Conservation (phyloP, 2,888 invertebrate species). For the Melinaea marsaeus region DNA sequence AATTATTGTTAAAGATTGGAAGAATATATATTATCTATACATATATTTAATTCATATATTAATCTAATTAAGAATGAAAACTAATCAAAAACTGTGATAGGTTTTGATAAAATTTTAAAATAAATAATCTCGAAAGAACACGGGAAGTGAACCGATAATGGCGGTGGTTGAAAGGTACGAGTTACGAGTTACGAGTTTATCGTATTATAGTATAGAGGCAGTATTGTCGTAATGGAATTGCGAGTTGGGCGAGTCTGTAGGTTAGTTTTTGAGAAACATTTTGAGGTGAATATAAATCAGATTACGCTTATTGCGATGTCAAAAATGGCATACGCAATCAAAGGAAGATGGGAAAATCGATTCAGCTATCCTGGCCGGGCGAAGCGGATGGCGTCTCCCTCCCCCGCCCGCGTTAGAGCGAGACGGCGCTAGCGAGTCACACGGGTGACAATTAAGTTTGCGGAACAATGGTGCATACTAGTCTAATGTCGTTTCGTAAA, state of each 20-base stretch:
- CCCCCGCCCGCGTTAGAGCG: conserved; percentile 27
- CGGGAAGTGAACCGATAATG: conserved; percentile 34
- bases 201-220: conserved; percentile 19
- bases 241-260: conserved; percentile 41
- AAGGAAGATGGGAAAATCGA: conserved; percentile 55
- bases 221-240: conserved; percentile 24
- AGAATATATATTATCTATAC: conserved; percentile 75
- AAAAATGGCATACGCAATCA: conserved; percentile 42
- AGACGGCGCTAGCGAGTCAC: conserved; percentile 34
- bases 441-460: conserved; percentile 42
- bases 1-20: conserved; percentile 76
- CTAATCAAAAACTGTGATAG: conserved; percentile 79
- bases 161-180: conserved; percentile 31
- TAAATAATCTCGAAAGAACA: conserved; percentile 51
- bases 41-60: conserved; percentile 78
- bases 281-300: conserved; percentile 51
- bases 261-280: conserved; percentile 66
- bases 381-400: conserved; percentile 29
- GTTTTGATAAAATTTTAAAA: conserved; percentile 78
- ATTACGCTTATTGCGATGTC: conserved; percentile 49
- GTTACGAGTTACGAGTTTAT: conserved; percentile 19
- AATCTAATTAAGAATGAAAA: conserved; percentile 75
- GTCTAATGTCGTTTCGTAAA: conserved; percentile 60
- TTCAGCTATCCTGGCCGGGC: conserved; percentile 48
- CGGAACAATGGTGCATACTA: conserved; percentile 73